phyloP scores from a whole-genome alignment of 1,140 invertebrate genomes.

The Drosophila insularis region DNA sequence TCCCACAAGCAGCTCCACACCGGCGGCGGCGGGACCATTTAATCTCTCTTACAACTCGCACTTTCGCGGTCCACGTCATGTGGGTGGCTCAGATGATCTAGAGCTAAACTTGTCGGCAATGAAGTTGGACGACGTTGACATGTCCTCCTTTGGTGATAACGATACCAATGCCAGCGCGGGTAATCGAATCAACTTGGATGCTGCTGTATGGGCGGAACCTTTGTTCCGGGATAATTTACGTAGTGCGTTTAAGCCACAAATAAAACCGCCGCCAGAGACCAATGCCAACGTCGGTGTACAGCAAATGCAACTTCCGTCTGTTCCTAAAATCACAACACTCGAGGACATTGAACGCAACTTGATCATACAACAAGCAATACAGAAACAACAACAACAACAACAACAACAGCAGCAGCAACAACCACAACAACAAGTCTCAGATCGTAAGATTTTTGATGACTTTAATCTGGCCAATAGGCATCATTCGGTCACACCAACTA shows the following conservation, averaged over 20 bases:
- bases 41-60: constrained; percentile 24
- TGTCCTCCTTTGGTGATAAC: constrained; percentile 79
- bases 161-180: constrained; percentile 22
- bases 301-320: constrained; percentile 36
- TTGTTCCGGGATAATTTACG: constrained; percentile 63
- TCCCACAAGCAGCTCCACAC: constrained; percentile 42
- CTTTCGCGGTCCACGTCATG: constrained; percentile 34
- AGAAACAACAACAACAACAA: constrained; percentile 36
- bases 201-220: constrained; percentile 83
- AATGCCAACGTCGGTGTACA: constrained; percentile 65
- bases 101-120: constrained; percentile 84
- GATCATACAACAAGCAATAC: constrained; percentile 74
- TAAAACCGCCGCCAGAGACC: constrained; percentile 45
- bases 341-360: constrained; percentile 81
- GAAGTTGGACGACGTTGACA: constrained; percentile 84
- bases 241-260: constrained; percentile 63
- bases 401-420: constrained; percentile 31
- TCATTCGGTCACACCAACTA: constrained; percentile 56
- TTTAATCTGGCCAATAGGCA: constrained; percentile 60
- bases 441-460: constrained; percentile 47
- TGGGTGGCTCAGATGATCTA: constrained; percentile 71
- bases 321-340: constrained; percentile 72
- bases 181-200: constrained; percentile 71
- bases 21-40: constrained; percentile 39
- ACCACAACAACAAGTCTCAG: constrained; percentile 25